phyloP scores from a whole-genome alignment of 2,113 vertebrate species.

The Nipponia nippon region DNA sequence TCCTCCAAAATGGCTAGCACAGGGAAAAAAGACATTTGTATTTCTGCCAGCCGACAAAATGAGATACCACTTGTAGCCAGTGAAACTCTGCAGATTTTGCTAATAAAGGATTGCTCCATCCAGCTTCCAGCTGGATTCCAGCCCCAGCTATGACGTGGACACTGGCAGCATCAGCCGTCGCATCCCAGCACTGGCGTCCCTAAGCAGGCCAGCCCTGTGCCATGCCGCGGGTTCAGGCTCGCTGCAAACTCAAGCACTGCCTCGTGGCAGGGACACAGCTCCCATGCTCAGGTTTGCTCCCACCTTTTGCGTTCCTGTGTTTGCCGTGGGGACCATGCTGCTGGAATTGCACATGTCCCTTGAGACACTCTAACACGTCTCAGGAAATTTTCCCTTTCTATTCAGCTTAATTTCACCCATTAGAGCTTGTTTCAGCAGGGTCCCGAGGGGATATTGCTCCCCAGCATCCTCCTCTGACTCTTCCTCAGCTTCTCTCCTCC shows the following conservation, averaged over 20 bases:
- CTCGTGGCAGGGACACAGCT: not conserved
- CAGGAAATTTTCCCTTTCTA: not conserved
- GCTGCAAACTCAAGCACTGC: not conserved
- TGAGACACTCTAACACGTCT: not conserved
- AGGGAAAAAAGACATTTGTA: not conserved
- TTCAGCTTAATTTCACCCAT: slow-evolving; percentile 40
- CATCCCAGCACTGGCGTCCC: not conserved
- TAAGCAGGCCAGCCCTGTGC: not conserved
- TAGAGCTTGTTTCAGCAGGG: slow-evolving; percentile 12
- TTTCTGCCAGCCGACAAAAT: slow-evolving; percentile 7
- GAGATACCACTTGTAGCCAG: slow-evolving; percentile 21
- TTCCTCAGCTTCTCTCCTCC: not conserved
- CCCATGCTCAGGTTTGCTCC: not conserved
- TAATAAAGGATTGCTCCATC: slow-evolving; percentile 14
- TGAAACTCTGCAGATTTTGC: slow-evolving; percentile 57
- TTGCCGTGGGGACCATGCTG: not conserved
- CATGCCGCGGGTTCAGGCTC: not conserved
- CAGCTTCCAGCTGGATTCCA: slow-evolving; percentile 49
- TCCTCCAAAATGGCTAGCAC: not conserved
- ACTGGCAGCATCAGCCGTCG: not conserved
- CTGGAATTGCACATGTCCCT: not conserved
- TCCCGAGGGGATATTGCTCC: not conserved
- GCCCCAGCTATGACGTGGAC: not conserved
- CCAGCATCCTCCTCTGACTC: not conserved
- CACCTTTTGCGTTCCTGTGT: not conserved